Evolutionary conservation across 2,888 invertebrate species (phyloP).

Genomic region (Blera fallax): DNA sequence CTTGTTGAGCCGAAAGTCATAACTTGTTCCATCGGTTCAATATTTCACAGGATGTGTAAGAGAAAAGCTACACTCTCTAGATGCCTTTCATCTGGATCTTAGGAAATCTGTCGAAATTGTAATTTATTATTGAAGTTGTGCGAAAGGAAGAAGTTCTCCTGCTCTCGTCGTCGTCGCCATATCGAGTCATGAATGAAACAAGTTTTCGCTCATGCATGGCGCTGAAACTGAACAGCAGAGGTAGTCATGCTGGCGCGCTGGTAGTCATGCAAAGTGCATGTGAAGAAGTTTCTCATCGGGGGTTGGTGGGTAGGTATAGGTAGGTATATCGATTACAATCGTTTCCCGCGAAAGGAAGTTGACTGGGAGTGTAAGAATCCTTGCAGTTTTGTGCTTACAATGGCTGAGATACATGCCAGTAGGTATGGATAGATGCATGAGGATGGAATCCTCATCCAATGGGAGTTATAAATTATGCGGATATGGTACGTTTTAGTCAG

Average conservation of each 20-base stretch:
- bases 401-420: background rate
- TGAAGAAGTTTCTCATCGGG: too few relatives aligned
- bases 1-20: constrained; percentile 65
- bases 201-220: too few relatives aligned
- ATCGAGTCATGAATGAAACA: constrained; percentile 52
- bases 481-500: background rate
- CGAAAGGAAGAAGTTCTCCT: constrained; percentile 25
- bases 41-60: constrained; percentile 48
- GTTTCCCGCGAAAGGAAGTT: too few relatives aligned
- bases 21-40: constrained; percentile 62
- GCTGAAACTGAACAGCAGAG: constrained; percentile 20
- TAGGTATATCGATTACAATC: constrained; percentile 56
- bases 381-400: constrained; percentile 32
- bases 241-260: background rate
- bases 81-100: constrained; percentile 41
- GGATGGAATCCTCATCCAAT: background rate
- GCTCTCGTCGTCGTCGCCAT: constrained; percentile 7
- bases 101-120: constrained; percentile 69
- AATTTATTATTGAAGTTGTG: constrained; percentile 69
- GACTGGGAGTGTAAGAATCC: constrained; percentile 1
- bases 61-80: background rate
- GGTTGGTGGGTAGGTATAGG: too few relatives aligned
- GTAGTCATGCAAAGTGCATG: constrained; percentile 26
- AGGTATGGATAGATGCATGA: background rate
- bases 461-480: constrained; percentile 46